These are phyloP conservation scores for Epiperipatus broadwayi DNA, from an alignment of 2,888 invertebrate species.

Conservation along the genomic window DNA sequence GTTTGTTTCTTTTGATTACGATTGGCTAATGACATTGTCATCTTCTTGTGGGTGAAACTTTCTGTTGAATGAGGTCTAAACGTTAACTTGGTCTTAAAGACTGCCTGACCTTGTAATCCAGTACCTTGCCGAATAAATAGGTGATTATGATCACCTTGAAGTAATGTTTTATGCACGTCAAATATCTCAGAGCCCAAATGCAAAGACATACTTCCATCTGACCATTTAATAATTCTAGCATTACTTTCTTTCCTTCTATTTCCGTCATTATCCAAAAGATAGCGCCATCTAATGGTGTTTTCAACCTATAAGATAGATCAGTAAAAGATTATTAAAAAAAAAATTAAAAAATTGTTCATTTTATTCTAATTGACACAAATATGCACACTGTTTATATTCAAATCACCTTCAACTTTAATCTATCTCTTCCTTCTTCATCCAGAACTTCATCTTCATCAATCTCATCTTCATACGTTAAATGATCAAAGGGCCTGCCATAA, in stretches of 20 bases:
- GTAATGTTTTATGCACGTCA: slow-evolving; percentile 82
- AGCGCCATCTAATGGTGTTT: slow-evolving; percentile 91
- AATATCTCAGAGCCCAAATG: slow-evolving; percentile 94
- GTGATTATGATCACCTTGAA: slow-evolving; percentile 88
- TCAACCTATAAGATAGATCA: slow-evolving; percentile 45
- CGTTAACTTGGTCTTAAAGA: slow-evolving; percentile 84
- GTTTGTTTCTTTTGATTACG: slow-evolving; percentile 77
- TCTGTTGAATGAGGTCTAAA: slow-evolving; percentile 97
- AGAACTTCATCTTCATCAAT: slow-evolving; percentile 93
- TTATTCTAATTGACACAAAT: slow-evolving; percentile 12
- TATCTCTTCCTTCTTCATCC: slow-evolving; percentile 88
- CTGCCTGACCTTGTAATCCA: slow-evolving; percentile 89
- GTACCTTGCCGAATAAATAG: slow-evolving; percentile 93
- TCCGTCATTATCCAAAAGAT: slow-evolving; percentile 52
- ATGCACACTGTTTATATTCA: too few relatives aligned
- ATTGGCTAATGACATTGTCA: slow-evolving; percentile 92
- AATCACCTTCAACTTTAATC: slow-evolving; percentile 35
- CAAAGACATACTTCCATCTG: slow-evolving; percentile 84
- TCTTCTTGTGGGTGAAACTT: slow-evolving; percentile 94
- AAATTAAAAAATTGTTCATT: neutral
- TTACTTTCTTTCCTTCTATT: slow-evolving; percentile 73
- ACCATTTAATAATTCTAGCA: slow-evolving; percentile 86
- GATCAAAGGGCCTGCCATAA: slow-evolving; percentile 88
- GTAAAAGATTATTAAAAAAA: slow-evolving; percentile 6
- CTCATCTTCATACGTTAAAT: slow-evolving; percentile 88